Base-by-base conservation (phyloP, 1,140 invertebrate genomes). In the Drosophila grimshawi region DNA sequence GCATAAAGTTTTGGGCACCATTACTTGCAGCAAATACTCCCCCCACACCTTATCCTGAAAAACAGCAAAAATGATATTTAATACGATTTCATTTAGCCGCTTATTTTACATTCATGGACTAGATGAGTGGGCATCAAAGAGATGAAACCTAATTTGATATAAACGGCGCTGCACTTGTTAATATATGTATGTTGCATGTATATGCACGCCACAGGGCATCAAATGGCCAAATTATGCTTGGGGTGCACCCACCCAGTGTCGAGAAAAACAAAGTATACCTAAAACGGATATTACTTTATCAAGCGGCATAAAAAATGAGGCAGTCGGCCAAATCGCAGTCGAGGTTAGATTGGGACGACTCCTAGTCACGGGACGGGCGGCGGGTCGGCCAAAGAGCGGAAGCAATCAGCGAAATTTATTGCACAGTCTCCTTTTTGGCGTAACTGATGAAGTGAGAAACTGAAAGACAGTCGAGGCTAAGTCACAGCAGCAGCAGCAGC, bases 371-470 rank as follows among this genome's bases (percentile, higher is more conserved):
- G 11, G 72, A 37, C 11, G 27, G 66, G 39, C 49, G 64, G 46
- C 37, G 41, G 32, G 37, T 32, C 35, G 59, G 59, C 19, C 39
- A 43, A 57, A 56, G 32, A 68, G 45, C 85, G 85, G 80, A 89
- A 89, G 85, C 85, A 89, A 89, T 89, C 85, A 89, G 85, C 85
- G 85, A 89, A 89, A 89, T 89, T 89, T 89, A 89, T 89, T 89
- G 80, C 88, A 76, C 80, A 89, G 86, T 89, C 85, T 89, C 78
- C 86, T 88, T 85, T 89, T 89, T 81, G 85, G 78, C 81, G 81
- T 89, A 89, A 89, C 86, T 89, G 85, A 89, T 89, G 85, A 89
- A 89, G 85, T 89, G 85, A 90, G 85, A 89, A 89, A 79, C 86
- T 89, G 85, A 89, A 85, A 89, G 85, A 89, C 86, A 89, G 86